Conservation (phyloP, 2,113 vertebrate genomes). For the Setophaga petechia region DNA sequence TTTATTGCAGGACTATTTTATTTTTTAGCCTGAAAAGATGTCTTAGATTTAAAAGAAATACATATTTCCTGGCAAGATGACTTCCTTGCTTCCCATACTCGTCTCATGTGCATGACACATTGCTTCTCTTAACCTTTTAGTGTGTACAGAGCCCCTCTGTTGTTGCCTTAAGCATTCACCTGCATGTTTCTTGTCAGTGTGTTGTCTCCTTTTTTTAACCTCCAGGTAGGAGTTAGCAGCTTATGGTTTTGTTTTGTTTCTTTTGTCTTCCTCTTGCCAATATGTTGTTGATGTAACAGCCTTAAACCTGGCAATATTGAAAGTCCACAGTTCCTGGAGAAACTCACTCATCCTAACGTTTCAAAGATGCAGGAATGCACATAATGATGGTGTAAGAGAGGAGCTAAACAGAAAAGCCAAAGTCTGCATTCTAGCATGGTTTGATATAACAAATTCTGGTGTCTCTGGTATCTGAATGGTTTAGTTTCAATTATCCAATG, state of each 20-base stretch:
- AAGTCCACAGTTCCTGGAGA: background rate
- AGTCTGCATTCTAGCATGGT: background rate
- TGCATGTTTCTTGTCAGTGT: slow-evolving; percentile 33
- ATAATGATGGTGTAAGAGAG: background rate
- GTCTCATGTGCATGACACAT: slow-evolving; percentile 51
- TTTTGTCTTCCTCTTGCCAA: background rate
- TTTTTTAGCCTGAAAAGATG: background rate
- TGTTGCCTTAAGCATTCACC: slow-evolving; percentile 19
- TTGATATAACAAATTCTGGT: slow-evolving; percentile 8
- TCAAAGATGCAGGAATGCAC: background rate
- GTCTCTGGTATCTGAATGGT: background rate
- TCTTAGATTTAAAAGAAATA: background rate
- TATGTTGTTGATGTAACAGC: background rate
- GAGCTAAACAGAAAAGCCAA: background rate
- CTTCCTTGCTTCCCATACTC: background rate
- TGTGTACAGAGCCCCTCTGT: slow-evolving; percentile 7
- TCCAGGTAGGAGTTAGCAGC: background rate
- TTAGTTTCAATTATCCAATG: background rate
- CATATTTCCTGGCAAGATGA: background rate
- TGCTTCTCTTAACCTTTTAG: slow-evolving; percentile 41
- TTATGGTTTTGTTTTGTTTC: background rate
- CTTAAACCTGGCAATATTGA: slow-evolving; percentile 33
- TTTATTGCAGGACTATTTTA: background rate
- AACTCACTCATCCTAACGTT: background rate
- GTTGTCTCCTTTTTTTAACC: slow-evolving; percentile 31